phyloP scores from a whole-genome alignment of 1,140 invertebrate genomes.

The Papilio polyxenes region DNA sequence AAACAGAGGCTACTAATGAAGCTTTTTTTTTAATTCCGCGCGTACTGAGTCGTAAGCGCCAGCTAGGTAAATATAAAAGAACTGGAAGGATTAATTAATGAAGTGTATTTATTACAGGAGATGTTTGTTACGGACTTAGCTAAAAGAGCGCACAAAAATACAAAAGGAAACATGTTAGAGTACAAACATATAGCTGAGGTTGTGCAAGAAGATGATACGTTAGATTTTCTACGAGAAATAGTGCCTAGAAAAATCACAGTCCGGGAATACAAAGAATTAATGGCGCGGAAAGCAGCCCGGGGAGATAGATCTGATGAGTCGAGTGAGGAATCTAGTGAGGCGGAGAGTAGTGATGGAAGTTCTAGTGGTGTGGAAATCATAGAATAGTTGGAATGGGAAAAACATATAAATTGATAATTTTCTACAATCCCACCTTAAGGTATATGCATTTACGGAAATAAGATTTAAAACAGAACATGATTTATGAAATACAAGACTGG shows the following conservation, averaged over 20 bases:
- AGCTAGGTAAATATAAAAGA: neutral
- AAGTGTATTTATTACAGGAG: slow-evolving; percentile 57
- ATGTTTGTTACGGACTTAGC: slow-evolving; percentile 86
- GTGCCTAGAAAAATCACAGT: slow-evolving; percentile 87
- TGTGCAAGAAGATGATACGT: slow-evolving; percentile 83
- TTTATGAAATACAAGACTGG: no score
- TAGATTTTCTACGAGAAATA: slow-evolving; percentile 86
- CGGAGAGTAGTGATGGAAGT: slow-evolving; percentile 64
- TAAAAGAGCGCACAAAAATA: slow-evolving; percentile 81
- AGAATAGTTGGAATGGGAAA: neutral
- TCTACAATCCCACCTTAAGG: no score
- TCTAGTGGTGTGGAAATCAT: slow-evolving; percentile 53
- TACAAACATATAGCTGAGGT: slow-evolving; percentile 87
- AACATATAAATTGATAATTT: no score
- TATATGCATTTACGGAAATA: no score
- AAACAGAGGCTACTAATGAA: no score
- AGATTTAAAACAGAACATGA: no score
- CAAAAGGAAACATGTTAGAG: slow-evolving; percentile 78
- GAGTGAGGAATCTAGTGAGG: slow-evolving; percentile 68
- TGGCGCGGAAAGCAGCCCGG: slow-evolving; percentile 81
- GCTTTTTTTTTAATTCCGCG: no score
- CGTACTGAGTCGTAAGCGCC: no score
- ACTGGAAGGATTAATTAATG: neutral
- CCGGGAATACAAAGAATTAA: slow-evolving; percentile 84
- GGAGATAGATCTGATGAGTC: slow-evolving; percentile 66